Percentiles rank a stretch among this genome's conserved stretches.
phyloP scores from a whole-genome alignment of 1,140 invertebrate species.

The Drosophila nigrodunni region DNA sequence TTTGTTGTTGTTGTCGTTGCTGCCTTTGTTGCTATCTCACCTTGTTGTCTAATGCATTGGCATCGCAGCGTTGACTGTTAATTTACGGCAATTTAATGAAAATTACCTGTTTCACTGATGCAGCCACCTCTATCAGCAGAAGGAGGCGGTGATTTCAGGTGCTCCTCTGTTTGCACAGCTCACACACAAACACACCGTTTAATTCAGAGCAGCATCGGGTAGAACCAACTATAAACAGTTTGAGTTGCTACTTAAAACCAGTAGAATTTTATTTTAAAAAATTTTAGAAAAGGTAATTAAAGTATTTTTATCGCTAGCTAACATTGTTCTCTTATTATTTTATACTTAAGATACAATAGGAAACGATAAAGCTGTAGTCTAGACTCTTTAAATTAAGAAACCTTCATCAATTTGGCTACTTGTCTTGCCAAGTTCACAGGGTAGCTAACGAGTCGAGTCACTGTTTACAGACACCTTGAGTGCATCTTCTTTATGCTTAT shows the following conservation, averaged over 20 bases:
- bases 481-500: conserved; percentile 30
- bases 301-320: too few species aligned
- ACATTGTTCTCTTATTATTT: too few species aligned
- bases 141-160: conserved; percentile 43
- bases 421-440: not conserved
- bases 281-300: too few species aligned
- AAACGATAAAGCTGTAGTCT: too few species aligned
- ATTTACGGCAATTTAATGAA: conserved; percentile 81
- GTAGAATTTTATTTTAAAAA: too few species aligned
- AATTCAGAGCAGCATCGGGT: not conserved
- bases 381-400: too few species aligned
- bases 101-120: conserved; percentile 44
- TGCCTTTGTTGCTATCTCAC: conserved; percentile 55
- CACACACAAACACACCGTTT: conserved; percentile 28
- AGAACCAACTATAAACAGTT: not conserved
- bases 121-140: conserved; percentile 20
- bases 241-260: too few species aligned
- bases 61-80: conserved; percentile 45
- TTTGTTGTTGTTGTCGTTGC: conserved; percentile 33
- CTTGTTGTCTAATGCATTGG: conserved; percentile 67
- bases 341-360: too few species aligned
- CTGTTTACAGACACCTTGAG: not conserved
- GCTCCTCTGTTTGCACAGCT: conserved; percentile 42
- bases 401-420: not conserved
- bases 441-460: not conserved